Conservation (phyloP, 2,113 vertebrate genomes). For the Pseudonaja textilis region DNA sequence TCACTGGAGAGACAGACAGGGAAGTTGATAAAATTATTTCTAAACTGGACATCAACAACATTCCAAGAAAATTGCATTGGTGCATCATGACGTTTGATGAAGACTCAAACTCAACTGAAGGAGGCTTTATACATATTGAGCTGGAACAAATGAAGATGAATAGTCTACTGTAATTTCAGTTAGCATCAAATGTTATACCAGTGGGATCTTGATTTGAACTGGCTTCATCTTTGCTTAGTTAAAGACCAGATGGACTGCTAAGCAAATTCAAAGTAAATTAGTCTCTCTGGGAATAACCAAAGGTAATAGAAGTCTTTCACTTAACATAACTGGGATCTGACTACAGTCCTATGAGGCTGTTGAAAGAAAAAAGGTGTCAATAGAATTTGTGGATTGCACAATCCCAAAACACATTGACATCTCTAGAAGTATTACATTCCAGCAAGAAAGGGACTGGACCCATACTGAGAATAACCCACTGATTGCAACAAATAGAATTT, state of each 20-base stretch:
- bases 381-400: not conserved
- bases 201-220: conserved; percentile 18
- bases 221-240: conserved; percentile 2
- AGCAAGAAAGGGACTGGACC: not conserved
- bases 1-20: not conserved
- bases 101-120: not conserved
- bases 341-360: conserved; percentile 18
- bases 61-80: not conserved
- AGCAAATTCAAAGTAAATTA: conserved; percentile 4
- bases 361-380: not conserved
- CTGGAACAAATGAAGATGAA: not conserved
- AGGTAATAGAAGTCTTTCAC: conserved; percentile 3
- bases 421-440: conserved; percentile 7
- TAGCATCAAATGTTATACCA: not conserved
- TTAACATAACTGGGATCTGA: not conserved
- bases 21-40: not conserved
- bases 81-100: not conserved
- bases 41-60: not conserved
- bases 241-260: not conserved
- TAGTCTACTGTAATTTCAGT: not conserved
- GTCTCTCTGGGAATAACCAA: conserved; percentile 15
- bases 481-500: not conserved
- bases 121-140: not conserved
- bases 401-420: conserved; percentile 4
- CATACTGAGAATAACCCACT: not conserved